Evolutionary conservation across 2,888 invertebrate species (phyloP).

Genomic region (Caenorhabditis sp.): DNA sequence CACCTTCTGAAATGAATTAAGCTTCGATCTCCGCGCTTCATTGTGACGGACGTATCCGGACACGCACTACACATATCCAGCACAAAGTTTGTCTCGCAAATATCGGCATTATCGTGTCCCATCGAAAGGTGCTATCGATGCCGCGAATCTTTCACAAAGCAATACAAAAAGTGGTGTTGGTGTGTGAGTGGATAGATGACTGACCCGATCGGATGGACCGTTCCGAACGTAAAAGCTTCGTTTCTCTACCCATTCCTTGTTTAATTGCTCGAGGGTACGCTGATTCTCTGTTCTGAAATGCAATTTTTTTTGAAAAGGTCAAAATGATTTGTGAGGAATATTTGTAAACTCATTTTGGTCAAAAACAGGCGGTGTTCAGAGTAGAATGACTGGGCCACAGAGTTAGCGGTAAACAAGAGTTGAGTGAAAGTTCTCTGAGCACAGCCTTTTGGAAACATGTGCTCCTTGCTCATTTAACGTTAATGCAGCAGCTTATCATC

Average conservation of each 20-base stretch:
- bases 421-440: neutral
- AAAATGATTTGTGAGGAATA: too few species aligned
- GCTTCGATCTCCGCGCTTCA: too few species aligned
- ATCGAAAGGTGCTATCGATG: conserved; percentile 8
- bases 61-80: neutral
- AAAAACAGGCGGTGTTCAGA: too few species aligned
- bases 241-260: too few species aligned
- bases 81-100: conserved; percentile 10
- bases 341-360: too few species aligned
- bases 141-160: conserved; percentile 24
- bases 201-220: neutral
- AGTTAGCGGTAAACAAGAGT: neutral
- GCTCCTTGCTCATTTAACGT: neutral
- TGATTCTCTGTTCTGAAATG: too few species aligned
- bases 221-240: neutral
- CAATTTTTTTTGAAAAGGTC: too few species aligned
- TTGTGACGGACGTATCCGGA: too few species aligned
- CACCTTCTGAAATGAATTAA: neutral
- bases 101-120: conserved; percentile 15
- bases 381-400: neutral
- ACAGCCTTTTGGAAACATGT: neutral
- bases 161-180: conserved; percentile 28
- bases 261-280: too few species aligned
- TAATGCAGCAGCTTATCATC: neutral
- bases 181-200: conserved; percentile 16